A percentile compares a stretch with the other conserved stretches of the same genome.
phyloP scores from a whole-genome alignment of 2,888 invertebrate genomes.

The Petrophora chlorosata region DNA sequence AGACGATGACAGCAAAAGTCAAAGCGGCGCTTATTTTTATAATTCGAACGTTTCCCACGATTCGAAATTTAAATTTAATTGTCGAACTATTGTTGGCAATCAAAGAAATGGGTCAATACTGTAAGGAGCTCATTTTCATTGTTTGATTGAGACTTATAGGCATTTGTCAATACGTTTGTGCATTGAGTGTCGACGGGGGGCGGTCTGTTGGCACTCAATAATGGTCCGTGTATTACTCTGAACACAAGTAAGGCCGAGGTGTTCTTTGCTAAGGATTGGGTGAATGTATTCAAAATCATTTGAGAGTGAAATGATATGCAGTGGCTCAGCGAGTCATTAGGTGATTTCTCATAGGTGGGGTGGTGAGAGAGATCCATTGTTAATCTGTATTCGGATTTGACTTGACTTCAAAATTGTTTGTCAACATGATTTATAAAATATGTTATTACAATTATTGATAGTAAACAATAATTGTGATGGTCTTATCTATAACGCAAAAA shows the following conservation, averaged over 20 bases:
- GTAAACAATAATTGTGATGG: too few relatives aligned
- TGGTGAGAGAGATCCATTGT: constrained; percentile 5
- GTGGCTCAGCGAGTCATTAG: constrained; percentile 76
- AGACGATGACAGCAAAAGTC: constrained; percentile 69
- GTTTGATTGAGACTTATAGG: constrained; percentile 80
- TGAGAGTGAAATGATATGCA: constrained; percentile 81
- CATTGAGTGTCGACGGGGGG: constrained; percentile 62
- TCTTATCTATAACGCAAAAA: too few relatives aligned
- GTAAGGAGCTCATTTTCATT: constrained; percentile 67
- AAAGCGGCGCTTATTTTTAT: constrained; percentile 65
- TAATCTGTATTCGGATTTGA: constrained; percentile 11
- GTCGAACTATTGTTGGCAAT: constrained; percentile 73
- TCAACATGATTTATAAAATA: constrained; percentile 6
- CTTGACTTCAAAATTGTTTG: constrained; percentile 16
- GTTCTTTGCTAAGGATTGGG: constrained; percentile 42
- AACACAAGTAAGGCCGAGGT: constrained; percentile 33
- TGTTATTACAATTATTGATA: too few relatives aligned
- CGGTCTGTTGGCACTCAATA: constrained; percentile 56
- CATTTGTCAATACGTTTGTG: constrained; percentile 75
- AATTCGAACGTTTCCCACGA: constrained; percentile 79
- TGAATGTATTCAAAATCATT: constrained; percentile 64
- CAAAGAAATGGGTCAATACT: constrained; percentile 81
- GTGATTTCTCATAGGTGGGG: constrained; percentile 62
- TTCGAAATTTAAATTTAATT: constrained; percentile 77
- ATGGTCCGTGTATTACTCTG: too few relatives aligned